A percentile compares a stretch with the other conserved stretches of the same genome.
Conservation (phyloP, 2,888 invertebrate genomes). For the Hyalella azteca region DNA sequence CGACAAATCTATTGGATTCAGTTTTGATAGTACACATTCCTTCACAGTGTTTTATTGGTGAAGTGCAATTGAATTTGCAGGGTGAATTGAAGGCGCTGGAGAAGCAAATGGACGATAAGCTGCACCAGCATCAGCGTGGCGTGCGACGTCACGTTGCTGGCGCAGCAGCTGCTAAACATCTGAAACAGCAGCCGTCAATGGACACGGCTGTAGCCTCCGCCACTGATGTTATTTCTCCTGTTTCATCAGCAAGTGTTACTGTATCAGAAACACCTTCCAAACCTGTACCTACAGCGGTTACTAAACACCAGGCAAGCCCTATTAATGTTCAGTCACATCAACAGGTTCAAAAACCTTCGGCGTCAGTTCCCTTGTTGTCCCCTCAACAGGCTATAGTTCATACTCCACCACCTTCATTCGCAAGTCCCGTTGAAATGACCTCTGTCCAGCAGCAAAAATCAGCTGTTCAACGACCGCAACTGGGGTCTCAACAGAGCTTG, state of each 20-base stretch:
- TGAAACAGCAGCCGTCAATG: not conserved
- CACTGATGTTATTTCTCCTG: not conserved
- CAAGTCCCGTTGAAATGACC: not conserved
- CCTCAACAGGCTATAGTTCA: not conserved
- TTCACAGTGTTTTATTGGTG: not conserved
- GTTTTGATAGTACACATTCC: not conserved
- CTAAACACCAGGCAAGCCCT: not conserved
- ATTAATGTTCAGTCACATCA: not conserved
- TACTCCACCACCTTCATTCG: not conserved
- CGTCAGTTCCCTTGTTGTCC: not conserved
- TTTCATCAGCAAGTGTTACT: no score
- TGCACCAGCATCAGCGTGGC: not conserved
- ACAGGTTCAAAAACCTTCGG: not conserved
- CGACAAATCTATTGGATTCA: not conserved
- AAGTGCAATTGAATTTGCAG: not conserved
- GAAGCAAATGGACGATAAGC: slow-evolving; percentile 11
- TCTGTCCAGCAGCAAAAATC: not conserved
- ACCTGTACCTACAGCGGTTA: not conserved
- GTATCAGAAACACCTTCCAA: no score
- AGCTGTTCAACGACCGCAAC: not conserved
- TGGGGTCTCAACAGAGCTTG: not conserved
- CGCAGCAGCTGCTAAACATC: not conserved
- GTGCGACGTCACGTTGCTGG: not conserved
- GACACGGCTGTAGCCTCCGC: not conserved
- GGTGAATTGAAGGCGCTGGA: not conserved